Evolutionary conservation across 2,797 vertebrate species (phyloP).

Genomic region (Huso huso): DNA sequence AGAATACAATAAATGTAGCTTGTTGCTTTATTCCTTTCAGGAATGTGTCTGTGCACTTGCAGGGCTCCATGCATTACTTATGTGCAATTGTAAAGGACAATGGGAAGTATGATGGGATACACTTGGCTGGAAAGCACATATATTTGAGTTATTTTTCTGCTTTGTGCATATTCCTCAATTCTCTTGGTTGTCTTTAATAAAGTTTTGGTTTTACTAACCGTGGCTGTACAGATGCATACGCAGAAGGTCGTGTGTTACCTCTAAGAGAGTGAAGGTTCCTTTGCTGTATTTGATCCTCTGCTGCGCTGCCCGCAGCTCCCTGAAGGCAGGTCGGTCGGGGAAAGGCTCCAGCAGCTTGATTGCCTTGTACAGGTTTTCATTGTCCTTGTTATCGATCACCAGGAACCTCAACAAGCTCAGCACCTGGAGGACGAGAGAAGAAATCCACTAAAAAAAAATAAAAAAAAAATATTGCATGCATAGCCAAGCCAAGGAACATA

Average conservation of each 20-base stretch:
- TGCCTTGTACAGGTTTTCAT: conserved; percentile 64
- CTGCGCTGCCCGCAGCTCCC: conserved; percentile 71
- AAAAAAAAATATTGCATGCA: conserved; percentile 2
- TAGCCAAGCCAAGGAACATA: too few relatives aligned
- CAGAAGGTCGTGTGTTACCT: conserved; percentile 53
- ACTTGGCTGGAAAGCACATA: too few relatives aligned
- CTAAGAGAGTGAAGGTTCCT: conserved; percentile 68
- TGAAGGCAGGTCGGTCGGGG: conserved; percentile 74
- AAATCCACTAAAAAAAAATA: conserved; percentile 5
- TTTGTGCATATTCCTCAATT: not conserved
- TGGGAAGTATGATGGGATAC: too few relatives aligned
- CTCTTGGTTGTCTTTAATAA: not conserved
- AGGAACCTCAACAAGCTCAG: conserved; percentile 75
- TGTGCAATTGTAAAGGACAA: too few relatives aligned
- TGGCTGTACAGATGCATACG: conserved; percentile 14
- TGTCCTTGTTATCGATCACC: conserved; percentile 78
- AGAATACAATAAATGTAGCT: too few relatives aligned
- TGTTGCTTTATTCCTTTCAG: too few relatives aligned
- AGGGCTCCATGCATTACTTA: too few relatives aligned
- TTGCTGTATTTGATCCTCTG: conserved; percentile 79
- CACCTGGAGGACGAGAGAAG: conserved; percentile 50
- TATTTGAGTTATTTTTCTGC: too few relatives aligned
- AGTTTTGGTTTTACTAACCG: too few relatives aligned
- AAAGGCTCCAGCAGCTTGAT: conserved; percentile 87
- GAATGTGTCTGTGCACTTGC: too few relatives aligned